Evolutionary conservation across 2,113 vertebrate genomes (phyloP).

Genomic region (Seriola dumerili): DNA sequence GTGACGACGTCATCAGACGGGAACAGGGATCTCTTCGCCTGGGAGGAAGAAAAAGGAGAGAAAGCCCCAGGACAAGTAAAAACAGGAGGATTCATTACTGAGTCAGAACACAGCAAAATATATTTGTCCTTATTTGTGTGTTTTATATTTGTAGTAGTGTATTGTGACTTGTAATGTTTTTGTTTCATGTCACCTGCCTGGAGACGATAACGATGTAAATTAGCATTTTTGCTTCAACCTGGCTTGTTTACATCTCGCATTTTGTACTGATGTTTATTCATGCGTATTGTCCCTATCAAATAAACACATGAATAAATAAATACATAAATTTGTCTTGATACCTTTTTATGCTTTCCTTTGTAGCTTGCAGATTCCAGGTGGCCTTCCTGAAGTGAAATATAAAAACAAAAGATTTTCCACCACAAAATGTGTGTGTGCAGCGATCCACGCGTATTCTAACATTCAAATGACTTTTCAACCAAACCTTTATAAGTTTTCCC

Average conservation of each 20-base stretch:
- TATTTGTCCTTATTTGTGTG: no score
- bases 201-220: no score
- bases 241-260: no score
- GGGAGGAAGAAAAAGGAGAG: neutral
- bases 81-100: neutral
- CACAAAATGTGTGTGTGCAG: neutral
- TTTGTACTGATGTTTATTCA: no score
- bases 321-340: neutral
- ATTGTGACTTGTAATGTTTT: no score
- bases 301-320: no score
- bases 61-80: neutral
- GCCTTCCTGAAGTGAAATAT: constrained; percentile 18
- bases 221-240: no score
- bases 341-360: constrained; percentile 3
- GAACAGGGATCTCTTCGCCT: constrained; percentile 48
- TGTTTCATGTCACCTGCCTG: no score
- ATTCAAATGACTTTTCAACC: neutral
- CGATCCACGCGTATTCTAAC: neutral
- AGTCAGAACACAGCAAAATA: neutral
- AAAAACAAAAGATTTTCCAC: neutral
- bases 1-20: neutral
- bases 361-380: constrained; percentile 34
- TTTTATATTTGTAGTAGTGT: no score
- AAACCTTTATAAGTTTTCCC: constrained; percentile 73
- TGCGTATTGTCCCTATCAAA: no score